Evolutionary conservation across 2,797 vertebrate genomes (phyloP).

Genomic region (Coendou prehensilis): DNA sequence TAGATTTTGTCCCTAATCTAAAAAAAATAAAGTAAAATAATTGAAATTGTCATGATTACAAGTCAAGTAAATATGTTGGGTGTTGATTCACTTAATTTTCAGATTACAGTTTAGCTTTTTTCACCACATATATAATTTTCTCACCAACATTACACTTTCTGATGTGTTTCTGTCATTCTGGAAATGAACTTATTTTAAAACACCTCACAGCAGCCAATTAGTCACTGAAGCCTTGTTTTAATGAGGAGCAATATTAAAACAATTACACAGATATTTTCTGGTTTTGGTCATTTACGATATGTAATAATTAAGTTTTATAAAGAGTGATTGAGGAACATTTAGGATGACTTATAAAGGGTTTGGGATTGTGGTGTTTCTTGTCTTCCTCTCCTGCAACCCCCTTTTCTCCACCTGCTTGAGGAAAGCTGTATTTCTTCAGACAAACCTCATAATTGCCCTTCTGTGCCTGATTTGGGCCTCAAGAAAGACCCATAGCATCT

Average conservation of each 20-base stretch:
- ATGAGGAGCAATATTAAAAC: constrained; percentile 51
- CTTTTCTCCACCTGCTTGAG: constrained; percentile 80
- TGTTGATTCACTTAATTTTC: constrained; percentile 44
- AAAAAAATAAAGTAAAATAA: constrained; percentile 4
- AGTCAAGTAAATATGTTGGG: background rate
- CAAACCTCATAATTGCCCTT: constrained; percentile 80
- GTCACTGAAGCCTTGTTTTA: background rate
- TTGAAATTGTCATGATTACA: background rate
- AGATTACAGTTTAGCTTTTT: constrained; percentile 43
- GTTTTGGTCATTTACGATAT: constrained; percentile 2
- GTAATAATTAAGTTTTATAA: constrained; percentile 66
- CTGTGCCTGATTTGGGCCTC: constrained; percentile 84
- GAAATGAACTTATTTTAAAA: constrained; percentile 31
- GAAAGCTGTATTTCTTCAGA: constrained; percentile 67
- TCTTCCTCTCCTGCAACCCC: background rate
- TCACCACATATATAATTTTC: constrained; percentile 43
- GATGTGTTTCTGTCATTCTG: constrained; percentile 22
- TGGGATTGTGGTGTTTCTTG: constrained; percentile 56
- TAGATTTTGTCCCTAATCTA: constrained; percentile 28
- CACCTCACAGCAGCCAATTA: background rate
- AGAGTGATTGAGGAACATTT: constrained; percentile 58
- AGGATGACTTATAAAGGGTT: constrained; percentile 6
- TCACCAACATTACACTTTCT: constrained; percentile 36
- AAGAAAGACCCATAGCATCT: constrained; percentile 86
- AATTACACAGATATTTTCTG: constrained; percentile 31